Evolutionary conservation across 2,113 vertebrate species (phyloP), one percentile per base, ranked within the genome.

Genomic region (Leptosomus discolor): DNA sequence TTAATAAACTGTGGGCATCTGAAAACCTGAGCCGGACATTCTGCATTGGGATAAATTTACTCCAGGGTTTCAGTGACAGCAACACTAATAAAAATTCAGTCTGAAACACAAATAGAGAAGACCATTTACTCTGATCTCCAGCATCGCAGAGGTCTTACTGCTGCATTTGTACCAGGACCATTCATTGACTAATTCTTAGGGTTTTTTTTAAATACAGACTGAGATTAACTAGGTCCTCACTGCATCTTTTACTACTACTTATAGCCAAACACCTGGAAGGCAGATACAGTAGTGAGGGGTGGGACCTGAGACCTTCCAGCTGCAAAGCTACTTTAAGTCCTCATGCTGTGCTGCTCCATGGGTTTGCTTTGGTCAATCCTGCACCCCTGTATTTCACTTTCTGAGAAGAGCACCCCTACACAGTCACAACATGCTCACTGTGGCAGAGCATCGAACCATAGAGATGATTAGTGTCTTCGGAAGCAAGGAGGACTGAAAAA

Each of bases 381-480:
- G 15, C n/a, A 39, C 12, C 7, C 8, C 5, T n/a, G 4, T 1
- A 16, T 63, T 63, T 79, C n/a, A 17, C 29, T 58, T 82, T 69
- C 36, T 37, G n/a, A 63, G 48, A 56, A 39, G 18, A 23, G 4
- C 21, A 19, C 1, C 18, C 34, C 36, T 36, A 39, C 37, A 39
- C 30, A 29, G 34, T 41, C 32, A 27, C 26, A 43, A 4, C 2
- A 3, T 6, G 2, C 7, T 26, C 37, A 17, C 13, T 18, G 1
- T 0, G 3, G 34, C 16, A 65, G 15, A 29, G 5, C 8, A 63
- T 39, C 27, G 39, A 64, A 37, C 9, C 4, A 11, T 23, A 74
- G 9, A 86, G 26, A 43, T 5, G 0, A 48, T 50, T 64, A 15
- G 6, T 43, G 4, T 8, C 22, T 69, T 69, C 15, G 78, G 43